Evolutionary conservation across 2,888 invertebrate genomes (phyloP), one percentile per base, ranked within the genome.

Genomic region (Rotaria macrura): DNA sequence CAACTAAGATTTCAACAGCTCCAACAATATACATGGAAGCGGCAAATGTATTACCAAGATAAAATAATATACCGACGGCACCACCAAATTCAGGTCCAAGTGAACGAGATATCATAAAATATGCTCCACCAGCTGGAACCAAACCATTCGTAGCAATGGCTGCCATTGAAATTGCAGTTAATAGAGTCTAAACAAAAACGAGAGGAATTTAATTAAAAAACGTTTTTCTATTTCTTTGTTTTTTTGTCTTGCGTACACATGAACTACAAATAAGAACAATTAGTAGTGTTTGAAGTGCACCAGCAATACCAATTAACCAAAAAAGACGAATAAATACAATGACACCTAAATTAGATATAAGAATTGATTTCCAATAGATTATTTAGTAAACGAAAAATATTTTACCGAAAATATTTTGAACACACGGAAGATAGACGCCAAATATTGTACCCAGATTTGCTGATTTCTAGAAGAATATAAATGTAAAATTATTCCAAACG

Each of bases 1-100:
- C 65, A 12, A 97, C 92, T 85, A 97, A 94, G 88, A 97, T 97
- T 93, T 97, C 97, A 43, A 97, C 95, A 85, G 98, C 97, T 89
- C 99, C 99, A 83, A 97, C 96, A 90, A 98, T 96, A 92, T 99
- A 99, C 98, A 99, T 98, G 89, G 98, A 96, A 2, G 96, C 97
- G 38, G 98, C 99, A 79, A 99, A 93, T 12, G 97, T 97, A 87
- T 98, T 99, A 85, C 98, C 98, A 84, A 97, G 95, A 92, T 98
- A 99, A 92, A 99, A 99, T 84, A 99, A 93, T 93, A 99, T 95
- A 84, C 99, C 99, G 52, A 99, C 98, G 84, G 99, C 98, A 49
- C 98, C 98, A 84, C 99, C 99, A 92, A 97, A 99, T 92, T 99
- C 99, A 5, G 99, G 99, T 23, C 99, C 99, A 88, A 93, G 89